Base-by-base conservation (phyloP, 2,888 invertebrate genomes). In the Cephalotes varians region DNA sequence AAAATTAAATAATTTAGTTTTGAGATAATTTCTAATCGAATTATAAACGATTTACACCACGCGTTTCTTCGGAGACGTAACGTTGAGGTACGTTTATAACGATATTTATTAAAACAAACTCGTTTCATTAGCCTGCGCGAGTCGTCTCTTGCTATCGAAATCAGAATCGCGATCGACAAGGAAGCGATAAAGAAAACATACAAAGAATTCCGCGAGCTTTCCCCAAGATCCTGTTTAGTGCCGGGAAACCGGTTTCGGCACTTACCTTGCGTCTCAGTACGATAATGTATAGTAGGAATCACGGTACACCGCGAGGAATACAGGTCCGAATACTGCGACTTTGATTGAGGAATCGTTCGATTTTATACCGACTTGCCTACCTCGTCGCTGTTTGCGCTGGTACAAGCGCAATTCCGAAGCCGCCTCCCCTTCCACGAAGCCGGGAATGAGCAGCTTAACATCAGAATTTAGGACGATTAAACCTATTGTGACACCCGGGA, bases 331-430 rank as follows among this genome's bases (percentile, higher is more conserved):
- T 84, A 91, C 91, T 91, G 88, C 91, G 91, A 90, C 89, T 88
- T 88, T 84, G 84, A 91, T 88, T 86, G 87, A 85, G 82, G 85
- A 83, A 67, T 72, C 82, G 82, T 90, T 88, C 90, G 92, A 92
- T 92, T 94, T 93, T 94, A 94, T 94, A 94, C 90, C 82, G 40
- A 60, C 51, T 28, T 54, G 81, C 89, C 88, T 84, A 81, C 87
- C 82, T 74, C 69, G 37, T 34, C 67, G 34, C 56, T 56, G 12
- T 77, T 71, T 77, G 79, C 73, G 49, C 74, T 77, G 65, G 60
- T 62, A 65, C 51, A 49, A 79, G 49, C 60, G 64, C 74, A 21
- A 56, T 65, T 54, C 28, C 31, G 51, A 15, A 58, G 25, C 5
- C 56, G 56, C n/a, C 64, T 74, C 65, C 44, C 56, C 77, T 79